Conservation (phyloP, 2,113 vertebrate genomes). For the Pteropus alecto region DNA sequence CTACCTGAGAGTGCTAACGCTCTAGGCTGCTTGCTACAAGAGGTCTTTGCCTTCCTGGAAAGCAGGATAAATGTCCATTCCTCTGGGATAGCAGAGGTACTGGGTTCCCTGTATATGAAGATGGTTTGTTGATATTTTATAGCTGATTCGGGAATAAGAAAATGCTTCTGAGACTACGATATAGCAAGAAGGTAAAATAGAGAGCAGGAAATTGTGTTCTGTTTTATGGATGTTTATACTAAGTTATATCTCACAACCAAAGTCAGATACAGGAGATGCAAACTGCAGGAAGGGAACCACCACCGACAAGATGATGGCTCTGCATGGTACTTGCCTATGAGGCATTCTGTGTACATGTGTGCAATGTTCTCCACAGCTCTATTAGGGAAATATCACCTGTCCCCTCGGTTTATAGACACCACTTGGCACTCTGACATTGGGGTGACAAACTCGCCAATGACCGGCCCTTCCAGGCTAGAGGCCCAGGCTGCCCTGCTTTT, state of each 20-base stretch:
- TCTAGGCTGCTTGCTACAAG: background rate
- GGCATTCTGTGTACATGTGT: rapidly evolving
- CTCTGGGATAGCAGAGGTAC: no score
- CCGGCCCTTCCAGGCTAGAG: background rate
- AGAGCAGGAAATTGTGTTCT: background rate
- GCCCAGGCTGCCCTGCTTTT: background rate
- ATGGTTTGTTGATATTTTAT: background rate
- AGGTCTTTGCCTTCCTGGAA: background rate
- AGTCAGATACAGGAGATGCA: background rate
- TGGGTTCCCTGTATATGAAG: background rate
- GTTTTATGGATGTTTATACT: background rate
- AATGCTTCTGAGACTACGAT: background rate
- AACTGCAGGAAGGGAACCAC: background rate
- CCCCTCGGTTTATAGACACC: background rate
- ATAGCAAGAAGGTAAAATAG: background rate
- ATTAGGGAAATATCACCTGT: background rate
- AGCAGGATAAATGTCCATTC: background rate
- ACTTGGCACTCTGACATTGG: background rate
- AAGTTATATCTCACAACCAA: background rate
- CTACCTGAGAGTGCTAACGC: rapidly evolving
- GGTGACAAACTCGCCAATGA: background rate
- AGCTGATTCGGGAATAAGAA: background rate
- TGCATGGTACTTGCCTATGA: rapidly evolving
- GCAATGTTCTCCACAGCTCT: background rate
- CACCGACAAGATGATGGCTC: background rate